phyloP scores from a whole-genome alignment of 2,113 vertebrate species.

The Oreotrochilus melanogaster region DNA sequence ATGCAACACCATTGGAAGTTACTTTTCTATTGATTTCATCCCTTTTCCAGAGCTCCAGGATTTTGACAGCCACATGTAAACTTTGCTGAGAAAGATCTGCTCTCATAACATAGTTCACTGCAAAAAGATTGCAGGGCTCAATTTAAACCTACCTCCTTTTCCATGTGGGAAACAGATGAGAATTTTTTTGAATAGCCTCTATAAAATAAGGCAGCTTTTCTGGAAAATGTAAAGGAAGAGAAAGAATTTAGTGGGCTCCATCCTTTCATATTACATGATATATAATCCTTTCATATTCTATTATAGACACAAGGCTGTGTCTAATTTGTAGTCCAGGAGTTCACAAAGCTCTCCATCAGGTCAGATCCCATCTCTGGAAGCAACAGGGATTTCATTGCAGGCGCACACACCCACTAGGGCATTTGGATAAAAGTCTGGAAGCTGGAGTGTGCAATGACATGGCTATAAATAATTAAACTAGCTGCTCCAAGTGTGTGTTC shows the following conservation, averaged over 20 bases:
- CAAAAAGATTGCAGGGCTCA: not conserved
- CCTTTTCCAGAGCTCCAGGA: not conserved
- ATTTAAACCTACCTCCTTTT: not conserved
- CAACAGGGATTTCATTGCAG: not conserved
- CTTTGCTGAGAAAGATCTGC: not conserved
- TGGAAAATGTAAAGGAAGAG: not conserved
- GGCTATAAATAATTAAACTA: slow-evolving; percentile 19
- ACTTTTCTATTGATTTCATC: not conserved
- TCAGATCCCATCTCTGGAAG: not conserved
- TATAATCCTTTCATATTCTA: no score
- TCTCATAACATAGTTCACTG: fast-evolving
- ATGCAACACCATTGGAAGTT: fast-evolving
- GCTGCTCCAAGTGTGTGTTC: not conserved
- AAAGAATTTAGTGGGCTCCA: not conserved
- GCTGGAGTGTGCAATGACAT: not conserved
- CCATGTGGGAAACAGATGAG: not conserved
- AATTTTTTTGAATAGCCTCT: not conserved
- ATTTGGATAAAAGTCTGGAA: not conserved
- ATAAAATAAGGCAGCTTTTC: not conserved
- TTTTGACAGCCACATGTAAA: not conserved
- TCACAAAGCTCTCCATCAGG: not conserved
- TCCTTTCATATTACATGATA: not conserved
- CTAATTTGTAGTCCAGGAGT: not conserved
- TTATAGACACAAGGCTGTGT: not conserved
- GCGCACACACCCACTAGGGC: not conserved